phyloP scores from a whole-genome alignment of 2,797 vertebrate genomes.

The Lutjanus campechanus region DNA sequence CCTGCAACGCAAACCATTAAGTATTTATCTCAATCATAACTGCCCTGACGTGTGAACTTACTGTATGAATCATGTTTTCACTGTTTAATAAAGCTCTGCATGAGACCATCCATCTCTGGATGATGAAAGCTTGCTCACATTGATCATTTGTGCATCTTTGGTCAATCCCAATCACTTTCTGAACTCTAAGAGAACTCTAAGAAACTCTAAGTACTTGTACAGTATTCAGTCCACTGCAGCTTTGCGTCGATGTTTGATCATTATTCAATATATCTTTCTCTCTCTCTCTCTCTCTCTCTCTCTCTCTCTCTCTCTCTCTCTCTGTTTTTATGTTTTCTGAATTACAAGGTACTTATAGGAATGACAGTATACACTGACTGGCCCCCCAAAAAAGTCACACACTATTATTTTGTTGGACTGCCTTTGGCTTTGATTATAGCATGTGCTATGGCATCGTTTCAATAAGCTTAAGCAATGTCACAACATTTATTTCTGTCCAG shows the following conservation, averaged over 20 bases:
- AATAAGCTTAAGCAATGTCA: too few species aligned
- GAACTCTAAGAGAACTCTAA: not conserved
- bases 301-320: not conserved
- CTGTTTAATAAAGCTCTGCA: slow-evolving; percentile 24
- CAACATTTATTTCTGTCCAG: too few species aligned
- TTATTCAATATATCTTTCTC: too few species aligned
- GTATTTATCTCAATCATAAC: slow-evolving; percentile 23
- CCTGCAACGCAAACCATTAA: slow-evolving; percentile 30
- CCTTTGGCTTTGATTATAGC: too few species aligned
- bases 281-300: not conserved
- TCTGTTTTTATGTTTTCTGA: not conserved
- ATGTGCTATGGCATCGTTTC: too few species aligned
- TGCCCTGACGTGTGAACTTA: not conserved
- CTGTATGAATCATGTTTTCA: not conserved
- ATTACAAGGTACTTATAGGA: not conserved
- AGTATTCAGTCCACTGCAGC: not conserved
- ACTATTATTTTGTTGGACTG: too few species aligned
- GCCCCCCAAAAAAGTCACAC: too few species aligned
- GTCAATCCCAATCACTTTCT: not conserved
- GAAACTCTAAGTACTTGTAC: not conserved
- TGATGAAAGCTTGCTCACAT: not conserved
- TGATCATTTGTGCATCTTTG: not conserved
- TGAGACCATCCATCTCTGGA: slow-evolving; percentile 9
- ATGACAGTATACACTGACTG: not conserved
- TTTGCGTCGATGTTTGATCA: not conserved